phyloP scores from a whole-genome alignment of 2,797 vertebrate species.

The Anguilla marmorata region DNA sequence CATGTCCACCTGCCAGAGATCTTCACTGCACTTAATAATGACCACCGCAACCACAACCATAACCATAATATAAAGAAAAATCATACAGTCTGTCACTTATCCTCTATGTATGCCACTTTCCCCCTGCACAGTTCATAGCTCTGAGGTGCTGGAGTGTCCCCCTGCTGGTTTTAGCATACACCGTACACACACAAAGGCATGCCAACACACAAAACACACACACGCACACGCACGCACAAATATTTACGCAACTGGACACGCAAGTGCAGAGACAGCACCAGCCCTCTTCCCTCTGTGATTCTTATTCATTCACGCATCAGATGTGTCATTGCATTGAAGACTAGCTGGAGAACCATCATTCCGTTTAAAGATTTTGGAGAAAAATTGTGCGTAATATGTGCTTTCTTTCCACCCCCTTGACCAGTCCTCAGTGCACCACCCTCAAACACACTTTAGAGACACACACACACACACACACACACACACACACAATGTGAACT shows the following conservation, averaged over 20 bases:
- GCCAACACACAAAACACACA: neutral
- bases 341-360: neutral
- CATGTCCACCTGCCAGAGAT: neutral
- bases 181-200: neutral
- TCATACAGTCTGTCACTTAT: neutral
- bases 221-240: neutral
- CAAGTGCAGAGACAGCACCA: neutral
- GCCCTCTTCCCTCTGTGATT: neutral
- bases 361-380: neutral
- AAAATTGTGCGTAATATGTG: neutral
- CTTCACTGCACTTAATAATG: neutral
- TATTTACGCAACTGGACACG: neutral
- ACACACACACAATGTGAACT: neutral
- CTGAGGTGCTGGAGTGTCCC: neutral
- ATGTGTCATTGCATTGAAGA: neutral
- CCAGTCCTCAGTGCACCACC: neutral
- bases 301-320: neutral
- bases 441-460: neutral
- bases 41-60: neutral
- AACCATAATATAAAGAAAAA: neutral
- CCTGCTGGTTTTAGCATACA: neutral
- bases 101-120: neutral
- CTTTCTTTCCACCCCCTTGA: neutral
- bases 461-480: neutral
- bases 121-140: neutral